A percentile compares a stretch with the other conserved stretches of the same genome.
Conservation (phyloP, 2,113 vertebrate genomes). For the Ailurus styani region DNA sequence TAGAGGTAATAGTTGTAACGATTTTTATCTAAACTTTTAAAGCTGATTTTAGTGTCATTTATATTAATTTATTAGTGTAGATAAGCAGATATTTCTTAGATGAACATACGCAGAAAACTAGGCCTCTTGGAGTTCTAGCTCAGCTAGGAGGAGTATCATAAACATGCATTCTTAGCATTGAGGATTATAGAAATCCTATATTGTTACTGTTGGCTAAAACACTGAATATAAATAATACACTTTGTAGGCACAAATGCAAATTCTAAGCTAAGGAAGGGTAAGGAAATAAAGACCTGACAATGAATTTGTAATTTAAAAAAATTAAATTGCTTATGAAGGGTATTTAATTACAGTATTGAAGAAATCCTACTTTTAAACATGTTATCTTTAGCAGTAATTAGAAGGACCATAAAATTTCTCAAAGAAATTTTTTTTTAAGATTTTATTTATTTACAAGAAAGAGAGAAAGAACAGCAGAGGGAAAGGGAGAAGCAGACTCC, state of each 20-base stretch:
- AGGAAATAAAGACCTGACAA: not conserved
- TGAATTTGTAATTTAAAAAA: not conserved
- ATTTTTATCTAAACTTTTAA: not conserved
- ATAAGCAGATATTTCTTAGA: not conserved
- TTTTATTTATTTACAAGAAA: not conserved
- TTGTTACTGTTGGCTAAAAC: not conserved
- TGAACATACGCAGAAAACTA: not conserved
- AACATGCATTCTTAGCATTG: not conserved
- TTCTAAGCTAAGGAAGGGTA: not conserved
- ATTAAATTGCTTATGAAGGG: not conserved
- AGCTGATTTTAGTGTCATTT: constrained; percentile 23
- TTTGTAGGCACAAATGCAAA: not conserved
- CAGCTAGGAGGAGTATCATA: not conserved
- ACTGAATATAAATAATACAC: not conserved
- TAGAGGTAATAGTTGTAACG: not conserved
- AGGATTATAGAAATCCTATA: not conserved
- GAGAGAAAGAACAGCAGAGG: not conserved
- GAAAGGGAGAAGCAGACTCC: not conserved
- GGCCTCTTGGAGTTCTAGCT: not conserved
- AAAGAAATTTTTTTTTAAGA: not conserved
- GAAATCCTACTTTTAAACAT: constrained; percentile 34
- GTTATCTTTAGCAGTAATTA: constrained; percentile 4
- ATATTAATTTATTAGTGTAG: constrained; percentile 14
- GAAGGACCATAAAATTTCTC: not conserved
- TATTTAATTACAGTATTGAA: not conserved